Evolutionary conservation across 2,113 vertebrate species (phyloP), one percentile per base, ranked within the genome.

Genomic region (Puffinus mauretanicus): DNA sequence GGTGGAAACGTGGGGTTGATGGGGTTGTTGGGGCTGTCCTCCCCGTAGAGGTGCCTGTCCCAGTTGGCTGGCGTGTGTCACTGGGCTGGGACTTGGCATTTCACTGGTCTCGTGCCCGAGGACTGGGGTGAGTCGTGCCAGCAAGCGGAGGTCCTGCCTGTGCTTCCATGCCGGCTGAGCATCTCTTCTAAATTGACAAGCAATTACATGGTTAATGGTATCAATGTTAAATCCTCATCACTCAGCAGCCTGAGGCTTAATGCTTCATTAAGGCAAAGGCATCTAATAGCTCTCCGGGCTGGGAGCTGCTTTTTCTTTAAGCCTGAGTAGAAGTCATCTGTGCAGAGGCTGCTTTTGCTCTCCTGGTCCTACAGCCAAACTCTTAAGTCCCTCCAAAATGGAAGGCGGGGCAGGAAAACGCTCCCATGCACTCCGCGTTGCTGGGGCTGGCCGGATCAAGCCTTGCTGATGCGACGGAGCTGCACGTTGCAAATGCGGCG

Each of bases 201-300:
- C 95, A 94, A 94, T 96, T 95, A 94, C 94, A 90, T 96, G 93
- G 96, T 95, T 95, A 96, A 95, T 96, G 82, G 91, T 94, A 92
- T 96, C 95, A 83, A 29, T 84, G 93, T 75, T 95, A 93, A 95
- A 95, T 93, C 95, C 96, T 91, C 95, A 88, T 96, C 92, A 67
- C 91, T 95, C 88, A 64, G 90, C 92, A 88, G 95, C 88, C 94
- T 7, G 5, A 44, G 81, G 69, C 91, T 97, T 96, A 96, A 96
- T 95, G 95, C 86, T 96, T 95, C 96, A 91, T 96, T 96, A 91
- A 90, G 92, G 96, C 78, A 88, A 91, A 94, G 91, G 90, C 93
- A 96, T 96, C 94, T 82, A 60, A 85, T 86, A 57, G 88, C 91
- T 94, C 86, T 79, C 42, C 0, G 4, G 77, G 93, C 72, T 90